A percentile compares a stretch with the other conserved stretches of the same genome.
Evolutionary conservation across 2,888 invertebrate genomes (phyloP).

Genomic region (Xestia xanthographa): DNA sequence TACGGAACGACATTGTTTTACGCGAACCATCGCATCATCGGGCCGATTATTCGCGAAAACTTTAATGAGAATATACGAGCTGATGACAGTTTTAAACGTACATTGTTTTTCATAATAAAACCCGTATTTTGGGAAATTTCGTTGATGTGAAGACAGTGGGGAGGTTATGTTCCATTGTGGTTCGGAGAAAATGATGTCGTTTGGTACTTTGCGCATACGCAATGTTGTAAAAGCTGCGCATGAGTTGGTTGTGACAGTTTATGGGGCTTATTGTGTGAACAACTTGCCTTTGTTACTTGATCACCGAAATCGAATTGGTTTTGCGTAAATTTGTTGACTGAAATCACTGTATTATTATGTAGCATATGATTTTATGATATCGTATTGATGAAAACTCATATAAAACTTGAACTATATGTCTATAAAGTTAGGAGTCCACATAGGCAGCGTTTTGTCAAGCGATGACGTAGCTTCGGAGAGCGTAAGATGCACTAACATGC

Average conservation of each 20-base stretch:
- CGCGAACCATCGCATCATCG: slow-evolving; percentile 51
- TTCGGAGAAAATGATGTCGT: slow-evolving; percentile 33
- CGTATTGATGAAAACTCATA: not conserved
- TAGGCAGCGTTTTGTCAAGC: not conserved
- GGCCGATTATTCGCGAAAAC: slow-evolving; percentile 48
- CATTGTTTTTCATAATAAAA: slow-evolving; percentile 68
- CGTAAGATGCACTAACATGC: not conserved
- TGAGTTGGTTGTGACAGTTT: slow-evolving; percentile 36
- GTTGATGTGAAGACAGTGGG: slow-evolving; percentile 35
- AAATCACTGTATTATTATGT: not conserved
- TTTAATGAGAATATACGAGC: slow-evolving; percentile 65
- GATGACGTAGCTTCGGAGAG: not conserved
- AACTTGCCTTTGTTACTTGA: slow-evolving; percentile 35
- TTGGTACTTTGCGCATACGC: slow-evolving; percentile 10
- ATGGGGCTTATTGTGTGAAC: slow-evolving; percentile 40
- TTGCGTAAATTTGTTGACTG: slow-evolving; percentile 22
- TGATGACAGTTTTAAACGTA: slow-evolving; percentile 59
- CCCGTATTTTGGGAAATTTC: slow-evolving; percentile 50
- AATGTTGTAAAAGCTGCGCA: slow-evolving; percentile 36
- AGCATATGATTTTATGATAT: not conserved
- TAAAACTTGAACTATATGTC: not conserved
- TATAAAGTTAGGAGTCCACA: not conserved
- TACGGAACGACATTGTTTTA: slow-evolving; percentile 53
- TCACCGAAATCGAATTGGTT: slow-evolving; percentile 33
- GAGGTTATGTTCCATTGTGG: slow-evolving; percentile 53